Evolutionary conservation across 2,113 vertebrate species (phyloP), one percentile per base, ranked within the genome.

Genomic region (Plecturocebus donacophilus): DNA sequence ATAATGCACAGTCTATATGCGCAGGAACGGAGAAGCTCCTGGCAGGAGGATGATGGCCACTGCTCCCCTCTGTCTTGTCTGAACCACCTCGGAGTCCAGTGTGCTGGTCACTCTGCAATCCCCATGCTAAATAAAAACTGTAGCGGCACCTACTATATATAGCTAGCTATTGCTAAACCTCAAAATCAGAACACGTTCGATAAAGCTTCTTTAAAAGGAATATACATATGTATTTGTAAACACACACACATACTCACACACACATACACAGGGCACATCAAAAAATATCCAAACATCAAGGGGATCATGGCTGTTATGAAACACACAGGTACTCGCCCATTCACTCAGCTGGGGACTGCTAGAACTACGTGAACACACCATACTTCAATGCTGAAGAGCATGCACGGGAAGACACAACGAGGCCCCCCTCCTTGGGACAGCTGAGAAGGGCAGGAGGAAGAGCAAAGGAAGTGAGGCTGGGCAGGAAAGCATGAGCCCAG

Each of bases 201-300:
- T 98, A 96, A 98, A 98, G 97, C 97, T 97, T 98, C 85, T 97
- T 96, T 83, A 96, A 96, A 97, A 96, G 95, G 94, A 95, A 96
- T 87, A 97, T 73, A 95, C 95, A 96, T 64, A 90, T 38, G 75
- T 91, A 96, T 95, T 90, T 95, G 70, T 90, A 35, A 27, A 58
- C 61, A 64, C 42, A 42, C 42, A 49, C 86, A 56, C 40, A 27
- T 47, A 90, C 61, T 58, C 56, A 77, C 56, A 66, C 49, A 56
- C 71, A 87, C 73, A 95, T 45, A 73, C 35, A 80, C 73, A 76
- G 35, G 7, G 94, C 96, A 97, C 92, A 96, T 75, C 84, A 95
- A 88, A 96, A 97, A 94, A 90, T 95, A 97, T 66, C 94, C 96
- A 95, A 97, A 98, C 92, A 95, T 82, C 81, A 61, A 95, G 56